Evolutionary conservation across 2,888 invertebrate species (phyloP).

Genomic region (Seladonia tumulorum): DNA sequence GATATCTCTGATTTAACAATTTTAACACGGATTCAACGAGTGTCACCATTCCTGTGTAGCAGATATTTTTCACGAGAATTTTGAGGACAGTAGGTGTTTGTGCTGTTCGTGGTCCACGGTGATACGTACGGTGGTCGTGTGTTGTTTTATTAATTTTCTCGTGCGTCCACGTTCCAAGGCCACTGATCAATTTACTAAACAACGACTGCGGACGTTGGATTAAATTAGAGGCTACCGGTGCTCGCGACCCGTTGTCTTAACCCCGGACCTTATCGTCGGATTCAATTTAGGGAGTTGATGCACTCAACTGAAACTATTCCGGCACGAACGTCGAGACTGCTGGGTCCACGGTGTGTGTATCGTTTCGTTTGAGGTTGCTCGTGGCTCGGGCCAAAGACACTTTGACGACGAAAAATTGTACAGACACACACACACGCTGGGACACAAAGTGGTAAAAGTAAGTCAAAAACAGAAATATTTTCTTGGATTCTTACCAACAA

Average conservation of each 20-base stretch:
- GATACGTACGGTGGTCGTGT: not conserved
- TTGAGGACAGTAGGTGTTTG: no score
- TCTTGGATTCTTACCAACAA: not conserved
- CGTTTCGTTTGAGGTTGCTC: constrained; percentile 14
- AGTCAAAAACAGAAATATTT: not conserved
- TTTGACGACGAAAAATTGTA: not conserved
- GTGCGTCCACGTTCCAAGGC: constrained; percentile 25
- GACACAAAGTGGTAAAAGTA: not conserved
- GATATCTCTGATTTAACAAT: not conserved
- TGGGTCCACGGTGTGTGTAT: not conserved
- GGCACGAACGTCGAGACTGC: constrained; percentile 26
- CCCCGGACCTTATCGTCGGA: constrained; percentile 47
- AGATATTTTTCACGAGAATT: no score
- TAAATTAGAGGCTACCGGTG: constrained; percentile 42
- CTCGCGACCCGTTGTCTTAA: constrained; percentile 44
- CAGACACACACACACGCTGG: no score
- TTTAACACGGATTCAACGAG: not conserved
- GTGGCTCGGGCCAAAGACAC: not conserved
- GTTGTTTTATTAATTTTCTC: not conserved
- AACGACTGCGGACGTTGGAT: constrained; percentile 20
- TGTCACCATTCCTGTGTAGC: not conserved
- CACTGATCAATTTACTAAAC: constrained; percentile 40
- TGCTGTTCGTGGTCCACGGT: not conserved
- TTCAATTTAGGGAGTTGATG: constrained; percentile 58
- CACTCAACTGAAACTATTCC: constrained; percentile 44